A percentile compares a stretch with the other conserved stretches of the same genome.
phyloP scores from a whole-genome alignment of 2,797 vertebrate species.

The Darevskia mixta region DNA sequence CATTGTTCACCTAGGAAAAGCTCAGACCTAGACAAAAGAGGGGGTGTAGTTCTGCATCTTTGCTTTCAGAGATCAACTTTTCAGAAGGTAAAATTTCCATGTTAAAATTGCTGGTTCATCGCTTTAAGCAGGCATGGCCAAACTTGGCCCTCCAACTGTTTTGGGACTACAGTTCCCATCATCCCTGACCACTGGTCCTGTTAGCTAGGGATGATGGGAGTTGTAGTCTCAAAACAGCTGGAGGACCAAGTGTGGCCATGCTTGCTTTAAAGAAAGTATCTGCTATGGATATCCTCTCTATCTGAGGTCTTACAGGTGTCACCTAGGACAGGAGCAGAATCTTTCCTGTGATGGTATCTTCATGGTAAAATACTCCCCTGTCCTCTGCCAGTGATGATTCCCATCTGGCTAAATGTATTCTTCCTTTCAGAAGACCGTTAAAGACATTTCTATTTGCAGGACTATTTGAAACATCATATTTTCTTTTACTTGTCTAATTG shows the following conservation, averaged over 20 bases:
- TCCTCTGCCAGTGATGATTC: background rate
- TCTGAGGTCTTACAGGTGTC: background rate
- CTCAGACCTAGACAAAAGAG: background rate
- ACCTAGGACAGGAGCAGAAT: background rate
- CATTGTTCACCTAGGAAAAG: background rate
- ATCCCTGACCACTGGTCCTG: too few relatives aligned
- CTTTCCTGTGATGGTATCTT: background rate
- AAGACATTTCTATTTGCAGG: background rate
- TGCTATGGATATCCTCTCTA: background rate
- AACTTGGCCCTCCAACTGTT: too few relatives aligned
- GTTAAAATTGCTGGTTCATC: background rate
- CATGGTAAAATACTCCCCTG: background rate
- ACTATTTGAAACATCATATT: background rate
- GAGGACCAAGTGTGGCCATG: too few relatives aligned
- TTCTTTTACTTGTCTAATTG: background rate
- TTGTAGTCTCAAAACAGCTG: too few relatives aligned
- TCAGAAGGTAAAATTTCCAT: background rate
- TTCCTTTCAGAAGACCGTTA: background rate
- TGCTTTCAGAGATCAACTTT: background rate
- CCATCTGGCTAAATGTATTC: background rate
- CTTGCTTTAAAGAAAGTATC: too few relatives aligned
- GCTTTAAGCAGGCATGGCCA: background rate
- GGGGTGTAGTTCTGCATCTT: background rate
- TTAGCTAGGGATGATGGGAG: too few relatives aligned
- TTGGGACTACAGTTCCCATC: too few relatives aligned